These are phyloP conservation scores for Pseudococcus jackbeardsleyi DNA, from an alignment of 2,888 invertebrate species.

Conservation along the genomic window DNA sequence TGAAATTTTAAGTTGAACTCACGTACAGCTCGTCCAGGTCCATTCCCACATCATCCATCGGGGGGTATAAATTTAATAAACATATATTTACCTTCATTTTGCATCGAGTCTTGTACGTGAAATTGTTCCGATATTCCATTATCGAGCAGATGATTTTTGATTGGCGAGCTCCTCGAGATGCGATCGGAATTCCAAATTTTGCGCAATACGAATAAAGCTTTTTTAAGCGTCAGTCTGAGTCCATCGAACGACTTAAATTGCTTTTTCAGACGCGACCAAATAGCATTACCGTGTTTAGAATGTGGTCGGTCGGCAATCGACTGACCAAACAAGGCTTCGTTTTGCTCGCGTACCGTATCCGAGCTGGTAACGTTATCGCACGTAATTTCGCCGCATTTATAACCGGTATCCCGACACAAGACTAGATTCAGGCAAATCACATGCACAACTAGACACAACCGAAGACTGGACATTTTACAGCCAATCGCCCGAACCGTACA, in stretches of 20 bases:
- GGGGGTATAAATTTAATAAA: constrained; percentile 14
- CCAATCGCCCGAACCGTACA: background rate
- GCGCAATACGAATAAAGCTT: constrained; percentile 26
- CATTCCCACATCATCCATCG: background rate
- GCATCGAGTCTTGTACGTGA: background rate
- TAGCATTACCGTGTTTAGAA: constrained; percentile 44
- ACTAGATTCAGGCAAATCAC: constrained; percentile 38
- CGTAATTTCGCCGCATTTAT: constrained; percentile 42
- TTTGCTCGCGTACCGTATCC: constrained; percentile 1
- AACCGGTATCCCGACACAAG: constrained; percentile 32
- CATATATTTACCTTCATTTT: constrained; percentile 38
- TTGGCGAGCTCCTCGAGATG: background rate
- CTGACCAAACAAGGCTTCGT: constrained; percentile 22
- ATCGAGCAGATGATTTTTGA: constrained; percentile 16
- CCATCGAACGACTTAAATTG: constrained; percentile 35
- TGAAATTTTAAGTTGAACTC: background rate
- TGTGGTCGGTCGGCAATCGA: constrained; percentile 14
- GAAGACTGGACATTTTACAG: constrained; percentile 13
- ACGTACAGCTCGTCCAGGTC: constrained; percentile 6
- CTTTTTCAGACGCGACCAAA: constrained; percentile 44
- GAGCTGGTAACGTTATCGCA: constrained; percentile 27
- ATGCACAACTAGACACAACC: constrained; percentile 42
- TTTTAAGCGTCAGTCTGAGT: constrained; percentile 41
- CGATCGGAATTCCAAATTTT: constrained; percentile 40
- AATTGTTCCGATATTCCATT: constrained; percentile 22